These are phyloP conservation scores for Eclectus roratus DNA, from an alignment of 2,113 vertebrate genomes.

Conservation along the genomic window DNA sequence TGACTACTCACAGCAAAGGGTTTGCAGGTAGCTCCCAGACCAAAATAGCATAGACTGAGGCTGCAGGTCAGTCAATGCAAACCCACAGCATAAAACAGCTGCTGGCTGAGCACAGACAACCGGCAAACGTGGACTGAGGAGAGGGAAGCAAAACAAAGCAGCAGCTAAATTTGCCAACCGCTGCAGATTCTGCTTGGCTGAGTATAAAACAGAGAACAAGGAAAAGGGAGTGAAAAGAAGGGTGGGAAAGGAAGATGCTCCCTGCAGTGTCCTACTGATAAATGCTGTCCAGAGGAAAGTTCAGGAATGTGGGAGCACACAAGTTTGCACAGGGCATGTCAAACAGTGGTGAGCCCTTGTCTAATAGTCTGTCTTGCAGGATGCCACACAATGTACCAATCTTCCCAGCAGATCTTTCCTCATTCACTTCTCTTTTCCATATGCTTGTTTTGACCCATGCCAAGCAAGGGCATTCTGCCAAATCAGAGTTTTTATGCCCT, in stretches of 20 bases:
- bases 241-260: background rate
- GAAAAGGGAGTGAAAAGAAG: background rate
- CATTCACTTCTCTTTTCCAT: background rate
- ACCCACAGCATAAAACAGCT: background rate
- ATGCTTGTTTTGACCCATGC: background rate
- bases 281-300: background rate
- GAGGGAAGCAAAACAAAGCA: background rate
- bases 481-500: slow-evolving; percentile 1
- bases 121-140: background rate
- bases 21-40: background rate
- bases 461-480: slow-evolving; percentile 1
- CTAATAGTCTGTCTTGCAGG: background rate
- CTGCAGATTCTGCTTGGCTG: background rate
- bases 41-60: background rate
- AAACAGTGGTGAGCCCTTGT: background rate
- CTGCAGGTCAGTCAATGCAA: slow-evolving; percentile 7
- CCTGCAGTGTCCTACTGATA: background rate
- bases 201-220: background rate
- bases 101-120: background rate
- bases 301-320: background rate
- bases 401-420: background rate
- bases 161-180: background rate
- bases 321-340: background rate
- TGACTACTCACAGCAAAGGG: background rate
- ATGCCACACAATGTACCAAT: background rate